phyloP scores from a whole-genome alignment of 1,140 invertebrate genomes.

The Stenopsyche tienmushanensis region DNA sequence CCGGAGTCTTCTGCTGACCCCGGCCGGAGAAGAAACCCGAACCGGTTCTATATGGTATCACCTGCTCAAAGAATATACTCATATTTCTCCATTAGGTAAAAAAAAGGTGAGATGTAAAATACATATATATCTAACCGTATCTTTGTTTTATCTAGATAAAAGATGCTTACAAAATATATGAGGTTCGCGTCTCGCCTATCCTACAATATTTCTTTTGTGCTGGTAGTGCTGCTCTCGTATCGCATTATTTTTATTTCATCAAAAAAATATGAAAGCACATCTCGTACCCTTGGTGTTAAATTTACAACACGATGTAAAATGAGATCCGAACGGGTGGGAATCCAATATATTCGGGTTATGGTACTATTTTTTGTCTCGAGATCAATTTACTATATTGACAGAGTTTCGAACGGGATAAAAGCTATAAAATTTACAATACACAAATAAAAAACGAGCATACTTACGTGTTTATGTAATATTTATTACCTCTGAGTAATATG shows the following conservation, averaged over 20 bases:
- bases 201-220: slow-evolving; percentile 6
- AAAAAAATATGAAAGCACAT: slow-evolving; percentile 8
- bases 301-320: slow-evolving; percentile 1
- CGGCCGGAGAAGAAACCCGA: not conserved
- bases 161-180: slow-evolving; percentile 13
- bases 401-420: too few relatives aligned
- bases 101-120: slow-evolving; percentile 23
- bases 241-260: too few relatives aligned
- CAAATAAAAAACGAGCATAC: too few relatives aligned
- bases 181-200: not conserved
- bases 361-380: not conserved
- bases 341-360: not conserved
- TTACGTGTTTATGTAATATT: too few relatives aligned
- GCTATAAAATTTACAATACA: too few relatives aligned
- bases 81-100: slow-evolving; percentile 25
- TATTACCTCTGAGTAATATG: too few relatives aligned
- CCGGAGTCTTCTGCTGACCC: too few relatives aligned
- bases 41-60: slow-evolving; percentile 6
- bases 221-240: not conserved
- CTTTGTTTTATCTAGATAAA: slow-evolving; percentile 27
- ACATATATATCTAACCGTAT: slow-evolving; percentile 23
- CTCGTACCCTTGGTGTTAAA: slow-evolving; percentile 14
- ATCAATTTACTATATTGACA: too few relatives aligned
- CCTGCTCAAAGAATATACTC: slow-evolving; percentile 17
- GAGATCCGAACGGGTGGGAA: not conserved